Evolutionary conservation across 2,888 invertebrate genomes (phyloP).

Genomic region (Agrilus mali): DNA sequence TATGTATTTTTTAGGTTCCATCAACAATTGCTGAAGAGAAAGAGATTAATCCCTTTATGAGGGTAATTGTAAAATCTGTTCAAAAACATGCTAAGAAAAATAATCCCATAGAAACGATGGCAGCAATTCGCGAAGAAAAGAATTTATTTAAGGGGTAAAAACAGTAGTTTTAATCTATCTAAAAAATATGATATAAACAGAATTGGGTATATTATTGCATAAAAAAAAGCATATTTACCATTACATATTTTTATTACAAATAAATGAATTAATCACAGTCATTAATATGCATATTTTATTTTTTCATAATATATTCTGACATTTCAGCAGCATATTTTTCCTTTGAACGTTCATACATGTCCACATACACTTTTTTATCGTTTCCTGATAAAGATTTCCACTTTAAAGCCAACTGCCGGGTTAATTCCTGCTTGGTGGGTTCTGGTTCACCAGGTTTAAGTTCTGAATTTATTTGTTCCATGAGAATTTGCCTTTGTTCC

Average conservation of each 20-base stretch:
- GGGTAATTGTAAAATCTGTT: constrained; percentile 54
- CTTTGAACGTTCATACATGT: constrained; percentile 59
- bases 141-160: constrained; percentile 53
- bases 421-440: constrained; percentile 62
- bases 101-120: constrained; percentile 68
- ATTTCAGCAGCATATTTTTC: constrained; percentile 67
- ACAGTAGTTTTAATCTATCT: not conserved
- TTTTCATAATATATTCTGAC: constrained; percentile 46
- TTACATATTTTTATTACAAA: too few species aligned
- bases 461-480: constrained; percentile 49
- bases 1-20: constrained; percentile 44
- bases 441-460: constrained; percentile 48
- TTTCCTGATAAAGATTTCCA: constrained; percentile 58
- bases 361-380: constrained; percentile 67
- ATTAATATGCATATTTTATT: constrained; percentile 14
- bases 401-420: constrained; percentile 57
- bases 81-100: constrained; percentile 51
- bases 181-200: constrained; percentile 1
- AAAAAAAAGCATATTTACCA: too few species aligned
- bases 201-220: too few species aligned
- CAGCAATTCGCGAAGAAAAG: constrained; percentile 63
- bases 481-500: constrained; percentile 60
- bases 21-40: constrained; percentile 88
- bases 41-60: constrained; percentile 87
- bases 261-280: too few species aligned